Evolutionary conservation across 1,140 invertebrate genomes (phyloP).

Genomic region (Leptoteleia sp.): DNA sequence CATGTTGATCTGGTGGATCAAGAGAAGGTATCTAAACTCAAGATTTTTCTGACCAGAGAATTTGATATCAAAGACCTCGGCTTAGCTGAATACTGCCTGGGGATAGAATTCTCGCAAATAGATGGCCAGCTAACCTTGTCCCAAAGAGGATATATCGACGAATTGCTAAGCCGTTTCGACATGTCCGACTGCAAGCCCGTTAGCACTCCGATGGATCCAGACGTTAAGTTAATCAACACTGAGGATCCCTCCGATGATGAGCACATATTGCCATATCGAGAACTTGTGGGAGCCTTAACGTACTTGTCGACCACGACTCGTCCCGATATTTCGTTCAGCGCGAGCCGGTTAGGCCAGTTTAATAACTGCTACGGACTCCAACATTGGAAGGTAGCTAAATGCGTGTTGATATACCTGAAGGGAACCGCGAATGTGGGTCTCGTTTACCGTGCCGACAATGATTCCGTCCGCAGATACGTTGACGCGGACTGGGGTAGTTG

Average conservation of each 20-base stretch:
- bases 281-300: constrained; percentile 3
- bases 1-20: constrained; percentile 4
- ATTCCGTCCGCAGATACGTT: not conserved
- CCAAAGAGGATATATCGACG: not conserved
- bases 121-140: not conserved
- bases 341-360: constrained; percentile 1
- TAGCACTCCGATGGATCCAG: constrained; percentile 22
- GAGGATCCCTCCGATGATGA: not conserved
- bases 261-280: constrained; percentile 1
- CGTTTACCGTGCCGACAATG: not conserved
- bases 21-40: too few relatives aligned
- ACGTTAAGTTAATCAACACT: constrained; percentile 27
- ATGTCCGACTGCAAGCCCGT: constrained; percentile 48
- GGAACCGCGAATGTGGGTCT: not conserved
- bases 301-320: not conserved
- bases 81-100: not conserved
- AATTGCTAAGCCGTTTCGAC: constrained; percentile 26
- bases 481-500: not conserved
- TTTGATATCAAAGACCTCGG: not conserved
- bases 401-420: not conserved
- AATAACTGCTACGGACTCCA: constrained; percentile 8
- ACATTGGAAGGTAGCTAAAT: constrained; percentile 8
- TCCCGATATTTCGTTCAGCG: constrained; percentile 1
- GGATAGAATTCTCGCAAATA: not conserved
- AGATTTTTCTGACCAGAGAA: not conserved